Conservation (phyloP, 2,797 vertebrate species). For the Morelia viridis region DNA sequence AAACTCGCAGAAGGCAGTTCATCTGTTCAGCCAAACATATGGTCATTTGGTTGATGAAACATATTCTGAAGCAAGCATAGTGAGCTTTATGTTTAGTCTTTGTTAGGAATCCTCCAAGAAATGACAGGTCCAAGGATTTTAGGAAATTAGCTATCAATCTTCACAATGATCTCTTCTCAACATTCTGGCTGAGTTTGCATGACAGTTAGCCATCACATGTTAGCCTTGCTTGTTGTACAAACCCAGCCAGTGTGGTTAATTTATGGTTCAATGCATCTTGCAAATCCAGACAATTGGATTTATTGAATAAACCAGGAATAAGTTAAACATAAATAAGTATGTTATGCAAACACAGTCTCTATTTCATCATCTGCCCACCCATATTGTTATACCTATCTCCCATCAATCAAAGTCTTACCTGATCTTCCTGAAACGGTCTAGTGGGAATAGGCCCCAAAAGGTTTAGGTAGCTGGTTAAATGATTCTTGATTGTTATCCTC, state of each 20-base stretch:
- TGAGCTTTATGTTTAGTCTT: not conserved
- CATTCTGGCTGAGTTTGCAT: not conserved
- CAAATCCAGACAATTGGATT: not conserved
- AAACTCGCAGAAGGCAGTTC: not conserved
- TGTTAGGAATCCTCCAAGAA: not conserved
- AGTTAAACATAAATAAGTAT: not conserved
- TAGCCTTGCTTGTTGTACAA: not conserved
- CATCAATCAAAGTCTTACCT: constrained; percentile 9
- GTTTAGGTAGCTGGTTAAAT: not conserved
- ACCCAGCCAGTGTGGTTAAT: not conserved
- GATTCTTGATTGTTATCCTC: constrained; percentile 10
- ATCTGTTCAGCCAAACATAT: not conserved
- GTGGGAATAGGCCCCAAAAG: not conserved
- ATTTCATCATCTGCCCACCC: not conserved
- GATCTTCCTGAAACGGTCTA: constrained; percentile 15
- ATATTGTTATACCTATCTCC: not conserved
- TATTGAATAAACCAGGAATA: not conserved
- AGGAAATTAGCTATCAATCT: not conserved
- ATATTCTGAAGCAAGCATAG: not conserved
- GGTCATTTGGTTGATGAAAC: not conserved
- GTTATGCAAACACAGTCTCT: not conserved
- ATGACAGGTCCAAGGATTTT: not conserved
- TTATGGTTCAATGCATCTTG: not conserved
- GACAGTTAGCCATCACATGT: not conserved
- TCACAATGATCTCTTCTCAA: not conserved